These are phyloP conservation scores for Formicarius rufipectus DNA, from an alignment of 2,113 vertebrate genomes.

Conservation along the genomic window DNA sequence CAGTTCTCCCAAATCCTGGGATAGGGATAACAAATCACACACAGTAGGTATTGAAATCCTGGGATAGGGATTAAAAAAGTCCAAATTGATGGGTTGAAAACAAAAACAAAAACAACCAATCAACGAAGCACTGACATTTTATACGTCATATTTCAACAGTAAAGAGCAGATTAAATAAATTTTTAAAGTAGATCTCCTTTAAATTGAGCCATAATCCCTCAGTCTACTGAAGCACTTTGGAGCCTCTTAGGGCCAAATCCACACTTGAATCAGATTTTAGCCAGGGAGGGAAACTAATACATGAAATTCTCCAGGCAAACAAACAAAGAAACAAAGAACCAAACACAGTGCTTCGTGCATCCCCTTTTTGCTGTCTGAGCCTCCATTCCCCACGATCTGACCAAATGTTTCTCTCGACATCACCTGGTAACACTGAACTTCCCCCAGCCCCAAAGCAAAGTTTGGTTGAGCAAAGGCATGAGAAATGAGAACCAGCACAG, in stretches of 20 bases:
- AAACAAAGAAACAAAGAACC: no score
- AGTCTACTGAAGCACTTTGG: not conserved
- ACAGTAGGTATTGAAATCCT: not conserved
- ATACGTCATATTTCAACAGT: not conserved
- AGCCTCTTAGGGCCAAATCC: not conserved
- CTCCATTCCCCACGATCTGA: not conserved
- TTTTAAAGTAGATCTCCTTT: not conserved
- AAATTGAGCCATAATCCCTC: not conserved
- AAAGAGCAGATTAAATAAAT: not conserved
- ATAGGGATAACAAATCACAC: accelerated
- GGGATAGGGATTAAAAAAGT: not conserved
- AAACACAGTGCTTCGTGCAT: not conserved
- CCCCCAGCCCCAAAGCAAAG: not conserved
- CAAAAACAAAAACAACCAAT: accelerated
- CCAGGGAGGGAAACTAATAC: not conserved
- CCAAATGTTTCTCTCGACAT: not conserved
- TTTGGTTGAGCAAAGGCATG: not conserved
- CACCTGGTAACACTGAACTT: not conserved
- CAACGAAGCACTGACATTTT: not conserved
- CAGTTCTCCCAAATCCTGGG: not conserved
- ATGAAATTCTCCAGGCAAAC: not conserved
- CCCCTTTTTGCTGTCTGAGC: not conserved
- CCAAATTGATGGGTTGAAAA: not conserved
- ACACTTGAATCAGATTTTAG: not conserved
- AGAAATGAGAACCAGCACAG: not conserved